Evolutionary conservation across 2,113 vertebrate species (phyloP).

Genomic region (Todiramphus saurophagus): DNA sequence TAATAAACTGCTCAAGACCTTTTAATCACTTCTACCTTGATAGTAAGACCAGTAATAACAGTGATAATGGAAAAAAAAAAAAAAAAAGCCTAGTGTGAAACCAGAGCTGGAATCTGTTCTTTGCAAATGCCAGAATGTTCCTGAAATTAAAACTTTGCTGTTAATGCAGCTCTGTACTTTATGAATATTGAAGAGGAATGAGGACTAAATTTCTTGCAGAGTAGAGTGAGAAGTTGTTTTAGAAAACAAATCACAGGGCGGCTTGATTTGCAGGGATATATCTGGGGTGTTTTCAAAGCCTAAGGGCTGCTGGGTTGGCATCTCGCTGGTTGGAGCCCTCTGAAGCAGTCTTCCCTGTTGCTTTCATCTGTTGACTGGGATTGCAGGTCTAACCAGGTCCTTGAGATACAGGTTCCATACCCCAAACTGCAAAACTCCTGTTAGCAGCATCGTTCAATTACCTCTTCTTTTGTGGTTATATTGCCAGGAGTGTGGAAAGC

Average conservation of each 20-base stretch:
- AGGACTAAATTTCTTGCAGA: not conserved
- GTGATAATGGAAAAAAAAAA: not conserved
- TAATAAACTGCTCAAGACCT: conserved; percentile 10
- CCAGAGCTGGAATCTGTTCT: conserved; percentile 8
- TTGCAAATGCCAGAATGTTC: conserved; percentile 25
- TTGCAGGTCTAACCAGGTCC: not conserved
- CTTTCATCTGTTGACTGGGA: not conserved
- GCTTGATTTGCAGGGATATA: not conserved
- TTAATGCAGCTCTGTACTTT: not conserved
- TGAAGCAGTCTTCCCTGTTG: not conserved
- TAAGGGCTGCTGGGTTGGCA: not conserved
- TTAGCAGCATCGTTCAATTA: not conserved
- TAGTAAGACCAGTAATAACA: conserved; percentile 31
- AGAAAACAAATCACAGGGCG: not conserved
- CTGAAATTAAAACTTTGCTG: conserved; percentile 52
- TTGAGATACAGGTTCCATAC: not conserved
- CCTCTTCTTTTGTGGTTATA: not conserved
- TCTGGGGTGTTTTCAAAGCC: not conserved
- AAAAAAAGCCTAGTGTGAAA: not conserved
- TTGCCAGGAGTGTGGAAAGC: not conserved
- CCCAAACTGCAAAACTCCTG: not conserved
- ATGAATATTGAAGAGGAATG: conserved; percentile 48
- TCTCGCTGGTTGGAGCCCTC: not conserved
- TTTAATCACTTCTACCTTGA: conserved; percentile 33
- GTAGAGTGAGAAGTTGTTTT: conserved; percentile 6